A percentile compares a stretch with the other conserved stretches of the same genome.
phyloP scores from a whole-genome alignment of 2,113 vertebrate genomes.

The Glaucomys volans region DNA sequence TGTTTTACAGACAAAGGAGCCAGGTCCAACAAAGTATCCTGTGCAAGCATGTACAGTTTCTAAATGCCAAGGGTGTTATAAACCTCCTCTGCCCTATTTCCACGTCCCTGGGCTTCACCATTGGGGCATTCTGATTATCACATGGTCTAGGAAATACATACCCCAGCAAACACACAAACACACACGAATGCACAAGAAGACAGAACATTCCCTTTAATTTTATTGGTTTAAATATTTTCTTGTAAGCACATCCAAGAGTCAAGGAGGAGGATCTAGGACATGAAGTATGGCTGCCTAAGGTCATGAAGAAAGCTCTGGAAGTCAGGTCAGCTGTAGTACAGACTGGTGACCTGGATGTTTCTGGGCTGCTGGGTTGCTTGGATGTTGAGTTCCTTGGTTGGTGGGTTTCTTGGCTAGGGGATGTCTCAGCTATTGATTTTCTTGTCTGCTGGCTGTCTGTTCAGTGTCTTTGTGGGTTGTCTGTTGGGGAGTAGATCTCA shows the following conservation, averaged over 20 bases:
- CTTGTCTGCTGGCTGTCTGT: constrained; percentile 40
- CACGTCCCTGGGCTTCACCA: neutral
- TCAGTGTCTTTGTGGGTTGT: neutral
- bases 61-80: neutral
- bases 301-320: neutral
- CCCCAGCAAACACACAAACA: neutral
- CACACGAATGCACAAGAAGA: neutral
- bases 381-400: constrained; percentile 12
- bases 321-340: neutral
- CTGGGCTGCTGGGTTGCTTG: neutral
- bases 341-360: neutral
- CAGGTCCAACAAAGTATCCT: neutral
- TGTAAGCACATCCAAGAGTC: constrained; percentile 49
- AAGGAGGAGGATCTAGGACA: neutral
- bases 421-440: constrained; percentile 39
- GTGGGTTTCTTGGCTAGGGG: constrained; percentile 46
- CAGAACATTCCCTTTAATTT: constrained; percentile 54
- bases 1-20: constrained; percentile 29
- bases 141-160: neutral
- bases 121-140: constrained; percentile 19
- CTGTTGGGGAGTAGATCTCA: neutral
- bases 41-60: neutral
- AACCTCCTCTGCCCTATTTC: neutral
- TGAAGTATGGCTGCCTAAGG: neutral
- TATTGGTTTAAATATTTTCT: constrained; percentile 60